Percentiles rank a stretch among this genome's conserved stretches.
Evolutionary conservation across 1,140 invertebrate genomes (phyloP).

Genomic region (Drosophila punjabiensis): DNA sequence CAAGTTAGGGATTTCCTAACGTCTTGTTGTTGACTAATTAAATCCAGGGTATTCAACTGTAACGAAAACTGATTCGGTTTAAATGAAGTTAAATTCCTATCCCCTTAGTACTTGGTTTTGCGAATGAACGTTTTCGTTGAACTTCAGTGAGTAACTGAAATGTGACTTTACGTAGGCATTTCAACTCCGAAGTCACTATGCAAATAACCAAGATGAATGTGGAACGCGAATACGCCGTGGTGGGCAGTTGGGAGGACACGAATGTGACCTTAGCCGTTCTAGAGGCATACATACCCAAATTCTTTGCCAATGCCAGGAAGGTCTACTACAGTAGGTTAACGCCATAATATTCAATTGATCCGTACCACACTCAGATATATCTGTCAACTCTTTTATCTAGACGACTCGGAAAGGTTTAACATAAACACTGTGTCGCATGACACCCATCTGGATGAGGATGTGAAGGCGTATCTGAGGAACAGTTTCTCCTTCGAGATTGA

Average conservation of each 20-base stretch:
- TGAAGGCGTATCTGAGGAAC: conserved; percentile 63
- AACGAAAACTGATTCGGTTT: not conserved
- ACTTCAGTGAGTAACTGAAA: conserved; percentile 36
- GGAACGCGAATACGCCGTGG: conserved; percentile 94
- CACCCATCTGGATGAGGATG: conserved; percentile 67
- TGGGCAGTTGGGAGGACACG: conserved; percentile 94
- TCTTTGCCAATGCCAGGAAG: conserved; percentile 91
- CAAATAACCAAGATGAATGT: conserved; percentile 93
- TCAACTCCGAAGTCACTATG: conserved; percentile 92
- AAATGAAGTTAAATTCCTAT: not conserved
- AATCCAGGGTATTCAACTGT: not conserved
- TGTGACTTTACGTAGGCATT: conserved; percentile 87
- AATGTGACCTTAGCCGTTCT: conserved; percentile 93
- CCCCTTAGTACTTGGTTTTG: conserved; percentile 10
- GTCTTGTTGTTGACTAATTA: not conserved
- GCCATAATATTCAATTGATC: not conserved
- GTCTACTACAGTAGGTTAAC: conserved; percentile 74
- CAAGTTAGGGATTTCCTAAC: not conserved
- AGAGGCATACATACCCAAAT: conserved; percentile 93
- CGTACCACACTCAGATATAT: conserved; percentile 1
- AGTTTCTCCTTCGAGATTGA: conserved; percentile 89
- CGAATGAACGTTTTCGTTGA: not conserved
- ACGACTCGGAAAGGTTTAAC: conserved; percentile 87
- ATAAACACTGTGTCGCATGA: conserved; percentile 86
- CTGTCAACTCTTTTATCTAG: conserved; percentile 88